Evolutionary conservation across 2,113 vertebrate genomes (phyloP).

Genomic region (Eublepharis macularius): DNA sequence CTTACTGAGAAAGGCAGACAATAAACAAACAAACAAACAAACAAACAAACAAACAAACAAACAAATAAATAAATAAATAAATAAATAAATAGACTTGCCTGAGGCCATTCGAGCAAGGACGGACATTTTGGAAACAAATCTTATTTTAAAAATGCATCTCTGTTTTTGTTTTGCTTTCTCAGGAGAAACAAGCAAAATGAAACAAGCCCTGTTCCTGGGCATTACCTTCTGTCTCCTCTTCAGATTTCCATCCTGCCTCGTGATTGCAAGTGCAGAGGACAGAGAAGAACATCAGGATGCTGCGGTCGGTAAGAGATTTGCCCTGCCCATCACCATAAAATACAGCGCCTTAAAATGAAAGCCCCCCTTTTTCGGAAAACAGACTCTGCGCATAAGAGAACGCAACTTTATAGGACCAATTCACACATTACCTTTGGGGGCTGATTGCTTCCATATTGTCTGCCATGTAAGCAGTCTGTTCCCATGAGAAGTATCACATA

Average conservation of each 20-base stretch:
- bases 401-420: neutral
- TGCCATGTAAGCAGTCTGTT: too few relatives aligned
- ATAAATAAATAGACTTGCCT: too few relatives aligned
- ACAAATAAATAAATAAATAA: too few relatives aligned
- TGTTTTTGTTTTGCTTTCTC: conserved; percentile 32
- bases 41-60: too few relatives aligned
- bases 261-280: conserved; percentile 25
- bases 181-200: conserved; percentile 61
- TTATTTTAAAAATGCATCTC: neutral
- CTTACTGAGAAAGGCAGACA: too few relatives aligned
- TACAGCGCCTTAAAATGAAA: neutral
- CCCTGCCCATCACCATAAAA: neutral
- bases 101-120: neutral
- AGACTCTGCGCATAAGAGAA: neutral
- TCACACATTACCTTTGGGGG: neutral
- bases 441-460: too few relatives aligned
- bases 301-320: conserved; percentile 62
- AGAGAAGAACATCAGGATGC: neutral
- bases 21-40: too few relatives aligned
- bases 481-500: too few relatives aligned
- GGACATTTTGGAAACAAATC: neutral
- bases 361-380: too few relatives aligned
- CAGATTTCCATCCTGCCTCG: rapidly evolving
- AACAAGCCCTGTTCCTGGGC: conserved; percentile 10
- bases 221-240: conserved; percentile 52